Evolutionary conservation across 2,888 invertebrate species (phyloP).

Genomic region (Steinernema hermaphroditum): DNA sequence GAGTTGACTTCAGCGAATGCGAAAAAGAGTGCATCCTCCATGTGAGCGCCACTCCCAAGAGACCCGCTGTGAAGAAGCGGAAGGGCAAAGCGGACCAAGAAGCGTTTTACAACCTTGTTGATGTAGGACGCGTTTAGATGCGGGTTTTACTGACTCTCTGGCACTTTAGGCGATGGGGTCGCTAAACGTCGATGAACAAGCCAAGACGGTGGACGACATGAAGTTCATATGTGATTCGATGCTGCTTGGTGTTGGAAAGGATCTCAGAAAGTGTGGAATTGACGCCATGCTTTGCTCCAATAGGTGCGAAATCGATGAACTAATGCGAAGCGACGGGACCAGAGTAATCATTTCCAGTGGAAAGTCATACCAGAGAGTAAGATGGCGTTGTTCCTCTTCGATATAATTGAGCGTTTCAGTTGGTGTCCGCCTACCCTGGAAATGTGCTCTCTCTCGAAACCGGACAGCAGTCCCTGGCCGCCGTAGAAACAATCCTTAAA

Average conservation of each 20-base stretch:
- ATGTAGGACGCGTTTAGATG: neutral
- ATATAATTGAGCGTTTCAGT: neutral
- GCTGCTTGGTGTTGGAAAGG: slow-evolving; percentile 48
- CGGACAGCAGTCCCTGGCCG: neutral
- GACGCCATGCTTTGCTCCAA: neutral
- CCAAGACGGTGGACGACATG: slow-evolving; percentile 33
- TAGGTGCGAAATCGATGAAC: neutral
- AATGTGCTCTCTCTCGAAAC: neutral
- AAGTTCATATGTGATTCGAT: slow-evolving; percentile 45
- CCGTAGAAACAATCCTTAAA: neutral
- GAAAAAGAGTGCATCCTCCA: neutral
- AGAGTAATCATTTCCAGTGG: neutral
- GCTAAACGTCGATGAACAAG: slow-evolving; percentile 33
- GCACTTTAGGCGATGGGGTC: neutral
- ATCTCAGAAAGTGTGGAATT: slow-evolving; percentile 36
- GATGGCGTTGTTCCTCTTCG: neutral
- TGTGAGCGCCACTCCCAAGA: neutral
- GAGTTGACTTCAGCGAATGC: neutral
- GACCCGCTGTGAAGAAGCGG: neutral
- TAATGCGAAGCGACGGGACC: neutral
- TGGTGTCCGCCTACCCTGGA: neutral
- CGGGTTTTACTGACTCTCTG: neutral
- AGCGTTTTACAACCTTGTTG: neutral
- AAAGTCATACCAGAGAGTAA: neutral
- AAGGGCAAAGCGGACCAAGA: neutral